These are phyloP conservation scores for Drosophila eohydei DNA, from an alignment of 2,888 invertebrate species.

Conservation along the genomic window DNA sequence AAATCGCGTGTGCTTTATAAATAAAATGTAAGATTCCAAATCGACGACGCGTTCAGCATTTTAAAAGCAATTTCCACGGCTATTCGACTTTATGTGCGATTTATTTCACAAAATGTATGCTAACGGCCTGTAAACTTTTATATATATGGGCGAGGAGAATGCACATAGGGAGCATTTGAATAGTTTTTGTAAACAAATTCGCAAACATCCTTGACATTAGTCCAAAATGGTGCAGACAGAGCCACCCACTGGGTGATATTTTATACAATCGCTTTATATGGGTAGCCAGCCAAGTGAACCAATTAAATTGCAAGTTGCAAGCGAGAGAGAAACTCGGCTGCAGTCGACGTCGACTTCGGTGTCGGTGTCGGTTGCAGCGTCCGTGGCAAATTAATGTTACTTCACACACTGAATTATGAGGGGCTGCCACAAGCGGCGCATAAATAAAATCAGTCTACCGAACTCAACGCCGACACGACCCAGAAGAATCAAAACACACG, in stretches of 20 bases:
- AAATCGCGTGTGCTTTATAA: constrained; percentile 65
- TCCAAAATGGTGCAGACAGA: neutral
- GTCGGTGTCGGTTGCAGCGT: constrained; percentile 18
- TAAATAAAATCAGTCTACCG: constrained; percentile 77
- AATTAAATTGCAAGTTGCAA: constrained; percentile 69
- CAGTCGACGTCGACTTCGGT: neutral
- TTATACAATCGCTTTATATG: constrained; percentile 6
- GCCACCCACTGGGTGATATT: constrained; percentile 8
- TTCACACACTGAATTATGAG: constrained; percentile 76
- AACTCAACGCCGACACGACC: constrained; percentile 46
- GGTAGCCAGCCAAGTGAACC: constrained; percentile 53
- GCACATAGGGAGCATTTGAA: neutral
- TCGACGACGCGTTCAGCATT: constrained; percentile 50
- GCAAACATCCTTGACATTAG: constrained; percentile 55
- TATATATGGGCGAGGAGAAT: neutral
- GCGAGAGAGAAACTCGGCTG: constrained; percentile 24
- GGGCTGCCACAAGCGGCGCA: constrained; percentile 77
- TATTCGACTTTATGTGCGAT: constrained; percentile 43
- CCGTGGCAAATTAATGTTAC: constrained; percentile 67
- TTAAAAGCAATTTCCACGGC: constrained; percentile 55
- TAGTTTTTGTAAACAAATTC: constrained; percentile 8
- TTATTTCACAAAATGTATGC: constrained; percentile 49
- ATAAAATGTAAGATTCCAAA: constrained; percentile 43
- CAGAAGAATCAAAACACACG: constrained; percentile 56
- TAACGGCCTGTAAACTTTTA: constrained; percentile 53